A percentile compares a stretch with the other conserved stretches of the same genome.
Conservation (phyloP, 2,888 invertebrate genomes). For the Homarus gammarus region DNA sequence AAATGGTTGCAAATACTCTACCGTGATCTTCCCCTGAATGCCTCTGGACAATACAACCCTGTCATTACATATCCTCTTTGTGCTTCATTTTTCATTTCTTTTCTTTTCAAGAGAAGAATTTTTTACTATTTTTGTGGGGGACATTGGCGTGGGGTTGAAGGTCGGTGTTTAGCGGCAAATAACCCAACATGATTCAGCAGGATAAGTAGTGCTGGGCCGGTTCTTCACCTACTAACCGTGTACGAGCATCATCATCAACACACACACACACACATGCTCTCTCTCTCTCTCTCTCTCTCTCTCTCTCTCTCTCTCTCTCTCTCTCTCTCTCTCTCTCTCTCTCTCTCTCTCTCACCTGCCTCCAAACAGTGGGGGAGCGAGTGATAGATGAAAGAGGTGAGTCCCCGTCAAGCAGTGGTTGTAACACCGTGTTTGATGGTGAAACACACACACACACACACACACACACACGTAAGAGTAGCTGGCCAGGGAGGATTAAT, state of each 20-base stretch:
- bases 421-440: neutral
- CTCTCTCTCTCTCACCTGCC: neutral
- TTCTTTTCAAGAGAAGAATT: no score
- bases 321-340: neutral
- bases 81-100: neutral
- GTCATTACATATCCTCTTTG: neutral
- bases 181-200: neutral
- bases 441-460: conserved; percentile 17
- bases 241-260: neutral
- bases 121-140: neutral
- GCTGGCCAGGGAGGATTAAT: neutral
- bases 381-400: no score
- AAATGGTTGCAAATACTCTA: neutral
- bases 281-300: neutral
- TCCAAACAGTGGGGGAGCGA: no score
- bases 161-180: neutral
- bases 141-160: neutral
- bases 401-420: no score
- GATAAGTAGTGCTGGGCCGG: neutral
- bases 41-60: neutral
- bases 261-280: no score
- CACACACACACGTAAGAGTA: no score
- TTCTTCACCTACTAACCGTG: neutral
- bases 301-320: neutral
- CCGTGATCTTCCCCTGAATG: neutral